A percentile compares a stretch with the other conserved stretches of the same genome.
These are phyloP conservation scores for Anolis carolinensis DNA, from an alignment of 2,113 vertebrate genomes.

Conservation along the genomic window DNA sequence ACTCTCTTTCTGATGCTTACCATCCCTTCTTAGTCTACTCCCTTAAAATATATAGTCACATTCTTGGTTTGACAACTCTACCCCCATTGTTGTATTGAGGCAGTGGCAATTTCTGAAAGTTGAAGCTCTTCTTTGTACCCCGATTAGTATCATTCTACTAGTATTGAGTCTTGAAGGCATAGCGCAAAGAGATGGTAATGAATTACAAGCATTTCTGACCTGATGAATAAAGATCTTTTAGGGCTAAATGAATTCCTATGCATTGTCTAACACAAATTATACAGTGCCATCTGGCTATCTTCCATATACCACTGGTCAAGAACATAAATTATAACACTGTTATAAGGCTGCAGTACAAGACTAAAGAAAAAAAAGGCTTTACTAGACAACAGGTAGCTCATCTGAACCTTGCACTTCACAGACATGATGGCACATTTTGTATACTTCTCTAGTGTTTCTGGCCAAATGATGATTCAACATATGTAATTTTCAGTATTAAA, in stretches of 20 bases:
- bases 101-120: too few relatives aligned
- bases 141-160: too few relatives aligned
- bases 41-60: too few relatives aligned
- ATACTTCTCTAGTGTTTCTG: not conserved
- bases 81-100: too few relatives aligned
- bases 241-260: not conserved
- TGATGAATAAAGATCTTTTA: not conserved
- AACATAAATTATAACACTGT: not conserved
- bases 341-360: not conserved
- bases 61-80: too few relatives aligned
- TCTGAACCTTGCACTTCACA: not conserved
- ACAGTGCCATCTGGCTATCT: not conserved
- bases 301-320: not conserved
- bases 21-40: too few relatives aligned
- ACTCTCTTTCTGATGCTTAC: too few relatives aligned
- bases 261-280: not conserved
- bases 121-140: too few relatives aligned
- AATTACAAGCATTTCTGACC: not conserved
- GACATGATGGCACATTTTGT: not conserved
- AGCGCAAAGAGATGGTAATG: not conserved
- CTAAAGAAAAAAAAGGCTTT: not conserved
- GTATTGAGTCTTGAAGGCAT: not conserved
- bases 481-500: not conserved
- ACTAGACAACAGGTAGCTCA: not conserved
- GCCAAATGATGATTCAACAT: not conserved